Percentiles rank a stretch among this genome's conserved stretches.
Conservation (phyloP, 2,888 invertebrate species). For the Protonemura montana region DNA sequence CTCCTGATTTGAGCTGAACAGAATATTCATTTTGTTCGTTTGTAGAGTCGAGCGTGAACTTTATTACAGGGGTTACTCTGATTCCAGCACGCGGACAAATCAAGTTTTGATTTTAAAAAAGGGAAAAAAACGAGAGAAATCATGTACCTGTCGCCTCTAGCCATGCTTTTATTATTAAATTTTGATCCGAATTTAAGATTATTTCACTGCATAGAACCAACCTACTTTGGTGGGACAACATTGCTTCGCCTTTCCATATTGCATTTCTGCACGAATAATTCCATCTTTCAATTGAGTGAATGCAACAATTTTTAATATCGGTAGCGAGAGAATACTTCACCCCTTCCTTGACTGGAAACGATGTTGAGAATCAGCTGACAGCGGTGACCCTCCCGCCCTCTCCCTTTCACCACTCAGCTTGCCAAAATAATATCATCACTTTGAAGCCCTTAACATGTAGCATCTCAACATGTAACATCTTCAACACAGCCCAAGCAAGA, state of each 20-base stretch:
- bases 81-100: neutral
- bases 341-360: neutral
- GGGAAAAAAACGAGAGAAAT: neutral
- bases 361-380: constrained; percentile 2
- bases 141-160: constrained; percentile 53
- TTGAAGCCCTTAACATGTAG: neutral
- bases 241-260: constrained; percentile 46
- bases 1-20: neutral
- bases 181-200: constrained; percentile 37
- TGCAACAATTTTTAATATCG: constrained; percentile 51
- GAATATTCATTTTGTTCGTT: neutral
- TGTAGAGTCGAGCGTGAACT: neutral
- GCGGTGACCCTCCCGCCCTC: neutral
- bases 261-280: constrained; percentile 50
- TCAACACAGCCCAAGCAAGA: neutral
- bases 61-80: constrained; percentile 12
- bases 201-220: constrained; percentile 39
- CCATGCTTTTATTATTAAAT: constrained; percentile 45
- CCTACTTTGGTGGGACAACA: constrained; percentile 46
- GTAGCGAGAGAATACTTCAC: neutral
- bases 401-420: constrained; percentile 20
- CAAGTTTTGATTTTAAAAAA: neutral
- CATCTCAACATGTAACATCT: neutral
- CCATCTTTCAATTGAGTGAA: constrained; percentile 49
- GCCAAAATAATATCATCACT: constrained; percentile 20